These are phyloP conservation scores for Eucidaris tribuloides DNA, from an alignment of 35 echinoderm and acorn worm species.

Conservation along the genomic window DNA sequence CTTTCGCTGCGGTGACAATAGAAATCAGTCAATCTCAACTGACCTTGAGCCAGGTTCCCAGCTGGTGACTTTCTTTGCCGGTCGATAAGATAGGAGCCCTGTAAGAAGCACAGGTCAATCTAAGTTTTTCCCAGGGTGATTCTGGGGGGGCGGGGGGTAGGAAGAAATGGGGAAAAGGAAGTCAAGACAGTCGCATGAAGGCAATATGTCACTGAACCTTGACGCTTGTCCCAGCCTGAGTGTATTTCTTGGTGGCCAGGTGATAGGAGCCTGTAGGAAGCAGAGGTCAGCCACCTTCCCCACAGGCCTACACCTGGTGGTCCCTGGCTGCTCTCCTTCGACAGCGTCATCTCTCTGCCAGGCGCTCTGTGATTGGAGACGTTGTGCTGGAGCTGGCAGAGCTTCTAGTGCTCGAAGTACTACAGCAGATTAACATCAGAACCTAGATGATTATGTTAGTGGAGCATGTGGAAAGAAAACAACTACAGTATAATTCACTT, in stretches of 20 bases:
- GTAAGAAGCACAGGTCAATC: too few species aligned
- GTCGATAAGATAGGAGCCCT: too few species aligned
- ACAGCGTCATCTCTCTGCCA: conserved; percentile 98
- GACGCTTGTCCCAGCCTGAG: conserved; percentile 93
- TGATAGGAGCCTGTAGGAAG: conserved; percentile 90
- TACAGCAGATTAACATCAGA: conserved; percentile 4
- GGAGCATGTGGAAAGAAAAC: too few species aligned
- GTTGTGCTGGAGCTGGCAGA: conserved; percentile 81
- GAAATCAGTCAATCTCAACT: too few species aligned
- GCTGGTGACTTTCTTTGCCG: too few species aligned
- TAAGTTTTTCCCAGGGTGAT: too few species aligned
- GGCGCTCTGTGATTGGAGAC: conserved; percentile 82
- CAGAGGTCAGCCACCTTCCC: conserved; percentile 91
- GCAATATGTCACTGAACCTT: conserved; percentile 61
- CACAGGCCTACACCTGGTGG: conserved; percentile 54
- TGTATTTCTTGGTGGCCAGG: conserved; percentile 94
- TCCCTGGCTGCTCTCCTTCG: conserved; percentile 77
- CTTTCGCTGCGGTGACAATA: too few species aligned
- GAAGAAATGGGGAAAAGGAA: too few species aligned
- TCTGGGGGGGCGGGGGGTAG: too few species aligned
- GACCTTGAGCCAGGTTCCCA: too few species aligned
- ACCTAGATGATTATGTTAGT: neutral
- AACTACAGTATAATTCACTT: too few species aligned
- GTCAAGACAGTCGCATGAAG: too few species aligned
- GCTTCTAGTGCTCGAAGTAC: conserved; percentile 75